Evolutionary conservation across 2,797 vertebrate genomes (phyloP).

Genomic region (Octomys mimax): DNA sequence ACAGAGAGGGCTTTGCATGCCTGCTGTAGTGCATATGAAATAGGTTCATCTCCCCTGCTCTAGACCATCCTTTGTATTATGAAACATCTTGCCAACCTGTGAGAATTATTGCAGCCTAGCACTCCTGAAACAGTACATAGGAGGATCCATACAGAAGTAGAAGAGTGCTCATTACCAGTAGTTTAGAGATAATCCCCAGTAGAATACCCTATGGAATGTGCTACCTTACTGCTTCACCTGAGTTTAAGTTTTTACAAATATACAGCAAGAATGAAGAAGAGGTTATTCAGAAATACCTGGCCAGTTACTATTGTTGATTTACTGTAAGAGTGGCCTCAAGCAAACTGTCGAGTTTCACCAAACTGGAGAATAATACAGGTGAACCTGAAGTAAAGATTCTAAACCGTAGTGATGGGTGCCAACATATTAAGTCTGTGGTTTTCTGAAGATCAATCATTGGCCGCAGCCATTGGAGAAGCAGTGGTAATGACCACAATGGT

Average conservation of each 20-base stretch:
- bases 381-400: neutral
- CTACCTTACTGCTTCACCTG: neutral
- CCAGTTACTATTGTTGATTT: neutral
- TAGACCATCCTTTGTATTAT: neutral
- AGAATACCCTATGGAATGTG: neutral
- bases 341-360: neutral
- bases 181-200: neutral
- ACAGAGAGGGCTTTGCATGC: neutral
- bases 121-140: constrained; percentile 18
- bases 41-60: neutral
- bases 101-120: neutral
- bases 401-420: neutral
- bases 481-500: neutral
- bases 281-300: neutral
- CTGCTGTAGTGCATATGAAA: neutral
- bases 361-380: neutral
- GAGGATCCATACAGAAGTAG: neutral
- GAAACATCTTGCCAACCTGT: neutral
- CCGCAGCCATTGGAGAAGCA: neutral
- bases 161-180: neutral
- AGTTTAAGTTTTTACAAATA: neutral
- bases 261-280: neutral
- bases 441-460: neutral
- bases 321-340: neutral
- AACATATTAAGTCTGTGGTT: neutral